phyloP scores from a whole-genome alignment of 2,113 vertebrate genomes.

The Coreoperca whiteheadi region DNA sequence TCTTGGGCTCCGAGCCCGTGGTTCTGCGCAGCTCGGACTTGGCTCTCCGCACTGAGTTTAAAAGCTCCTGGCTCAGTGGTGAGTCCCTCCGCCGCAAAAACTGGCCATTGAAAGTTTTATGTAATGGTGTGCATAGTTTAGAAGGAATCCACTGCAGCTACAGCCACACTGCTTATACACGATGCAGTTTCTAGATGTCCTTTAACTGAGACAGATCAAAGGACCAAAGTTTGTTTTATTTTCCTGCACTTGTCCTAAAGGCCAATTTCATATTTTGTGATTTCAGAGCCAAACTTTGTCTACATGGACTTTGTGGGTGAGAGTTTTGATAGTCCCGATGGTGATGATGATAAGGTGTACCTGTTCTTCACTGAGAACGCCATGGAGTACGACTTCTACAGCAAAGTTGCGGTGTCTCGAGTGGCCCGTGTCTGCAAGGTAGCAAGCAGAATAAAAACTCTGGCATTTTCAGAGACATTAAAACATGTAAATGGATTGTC shows the following conservation, averaged over 20 bases:
- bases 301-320: slow-evolving; percentile 84
- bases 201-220: neutral
- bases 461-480: neutral
- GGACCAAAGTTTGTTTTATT: neutral
- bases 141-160: neutral
- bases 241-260: neutral
- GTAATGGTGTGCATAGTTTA: neutral
- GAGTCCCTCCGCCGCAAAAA: slow-evolving; percentile 44
- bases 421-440: slow-evolving; percentile 89
- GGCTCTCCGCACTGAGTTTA: slow-evolving; percentile 83
- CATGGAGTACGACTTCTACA: slow-evolving; percentile 88
- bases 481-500: neutral
- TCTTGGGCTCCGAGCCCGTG: slow-evolving; percentile 87
- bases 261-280: slow-evolving; percentile 3
- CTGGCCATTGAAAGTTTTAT: neutral
- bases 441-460: neutral
- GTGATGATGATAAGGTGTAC: slow-evolving; percentile 87
- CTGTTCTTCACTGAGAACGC: slow-evolving; percentile 89
- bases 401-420: slow-evolving; percentile 84
- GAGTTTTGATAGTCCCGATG: slow-evolving; percentile 74
- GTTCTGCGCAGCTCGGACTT: slow-evolving; percentile 80
- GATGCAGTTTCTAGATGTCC: neutral
- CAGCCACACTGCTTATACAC: neutral
- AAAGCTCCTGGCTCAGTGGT: slow-evolving; percentile 86
- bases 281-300: slow-evolving; percentile 88